Evolutionary conservation across 2,797 vertebrate species (phyloP).

Genomic region (Phaenicophaeus curvirostris): DNA sequence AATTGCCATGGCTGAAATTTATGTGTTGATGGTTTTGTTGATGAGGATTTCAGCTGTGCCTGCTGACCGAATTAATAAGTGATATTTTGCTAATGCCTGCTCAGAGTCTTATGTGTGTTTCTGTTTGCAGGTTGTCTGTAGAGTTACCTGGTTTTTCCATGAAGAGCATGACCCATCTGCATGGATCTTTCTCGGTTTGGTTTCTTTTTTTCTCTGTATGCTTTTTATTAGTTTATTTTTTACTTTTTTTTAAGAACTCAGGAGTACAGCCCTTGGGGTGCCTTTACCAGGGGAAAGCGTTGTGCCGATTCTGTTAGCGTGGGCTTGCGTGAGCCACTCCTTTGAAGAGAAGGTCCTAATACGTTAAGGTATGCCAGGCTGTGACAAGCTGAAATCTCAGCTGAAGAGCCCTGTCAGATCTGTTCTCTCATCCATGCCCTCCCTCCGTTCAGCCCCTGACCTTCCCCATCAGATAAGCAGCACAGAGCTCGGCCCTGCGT

Average conservation of each 20-base stretch:
- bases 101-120: neutral
- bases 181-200: neutral
- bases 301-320: neutral
- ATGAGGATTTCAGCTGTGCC: neutral
- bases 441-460: conserved; percentile 75
- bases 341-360: conserved; percentile 29
- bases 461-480: conserved; percentile 78
- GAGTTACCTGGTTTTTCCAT: neutral
- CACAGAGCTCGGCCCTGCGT: conserved; percentile 65
- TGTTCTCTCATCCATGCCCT: conserved; percentile 59
- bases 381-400: conserved; percentile 65
- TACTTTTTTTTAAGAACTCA: neutral
- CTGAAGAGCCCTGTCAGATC: conserved; percentile 74
- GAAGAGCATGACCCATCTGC: neutral
- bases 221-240: neutral
- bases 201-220: neutral
- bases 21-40: neutral
- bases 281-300: neutral
- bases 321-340: conserved; percentile 1
- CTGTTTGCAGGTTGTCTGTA: conserved; percentile 26
- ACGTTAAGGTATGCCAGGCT: conserved; percentile 43
- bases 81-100: neutral
- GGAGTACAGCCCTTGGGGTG: neutral
- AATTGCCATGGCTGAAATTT: neutral
- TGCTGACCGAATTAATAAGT: neutral